phyloP scores from a whole-genome alignment of 2,888 invertebrate species.

The Acanthosepion pharaonis region DNA sequence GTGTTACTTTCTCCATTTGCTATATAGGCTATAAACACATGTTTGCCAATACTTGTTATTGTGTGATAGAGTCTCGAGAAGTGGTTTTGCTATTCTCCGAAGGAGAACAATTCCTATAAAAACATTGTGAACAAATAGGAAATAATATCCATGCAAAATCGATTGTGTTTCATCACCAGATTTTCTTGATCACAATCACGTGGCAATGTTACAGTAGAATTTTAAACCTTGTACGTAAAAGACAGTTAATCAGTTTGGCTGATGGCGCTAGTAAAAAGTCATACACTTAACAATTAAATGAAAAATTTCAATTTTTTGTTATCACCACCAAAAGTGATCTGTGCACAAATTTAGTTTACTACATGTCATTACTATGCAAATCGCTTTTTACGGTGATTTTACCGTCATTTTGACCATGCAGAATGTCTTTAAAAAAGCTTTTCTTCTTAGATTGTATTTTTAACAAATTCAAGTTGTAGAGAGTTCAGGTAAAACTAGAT shows the following conservation, averaged over 20 bases:
- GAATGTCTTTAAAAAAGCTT: not conserved
- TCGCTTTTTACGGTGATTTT: not conserved
- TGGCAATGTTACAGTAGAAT: not conserved
- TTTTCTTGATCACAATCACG: not conserved
- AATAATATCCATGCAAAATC: not conserved
- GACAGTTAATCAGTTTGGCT: not conserved
- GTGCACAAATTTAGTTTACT: not conserved
- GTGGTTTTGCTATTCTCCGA: not conserved
- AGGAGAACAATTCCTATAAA: not conserved
- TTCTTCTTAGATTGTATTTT: not conserved
- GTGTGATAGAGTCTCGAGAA: not conserved
- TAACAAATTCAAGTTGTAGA: not conserved
- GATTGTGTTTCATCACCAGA: not conserved
- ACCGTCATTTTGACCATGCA: not conserved
- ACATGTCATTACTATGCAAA: not conserved
- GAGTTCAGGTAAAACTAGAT: not conserved
- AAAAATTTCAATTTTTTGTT: not conserved
- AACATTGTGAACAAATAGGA: not conserved
- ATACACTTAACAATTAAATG: not conserved
- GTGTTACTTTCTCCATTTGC: no score
- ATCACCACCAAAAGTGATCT: not conserved
- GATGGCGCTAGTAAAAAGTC: not conserved
- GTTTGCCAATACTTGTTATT: not conserved
- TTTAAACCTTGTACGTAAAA: not conserved
- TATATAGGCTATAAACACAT: not conserved